Percentiles rank a stretch among this genome's conserved stretches.
Evolutionary conservation across 2,888 invertebrate species (phyloP).

Genomic region (Hirtodrosophila duncani): DNA sequence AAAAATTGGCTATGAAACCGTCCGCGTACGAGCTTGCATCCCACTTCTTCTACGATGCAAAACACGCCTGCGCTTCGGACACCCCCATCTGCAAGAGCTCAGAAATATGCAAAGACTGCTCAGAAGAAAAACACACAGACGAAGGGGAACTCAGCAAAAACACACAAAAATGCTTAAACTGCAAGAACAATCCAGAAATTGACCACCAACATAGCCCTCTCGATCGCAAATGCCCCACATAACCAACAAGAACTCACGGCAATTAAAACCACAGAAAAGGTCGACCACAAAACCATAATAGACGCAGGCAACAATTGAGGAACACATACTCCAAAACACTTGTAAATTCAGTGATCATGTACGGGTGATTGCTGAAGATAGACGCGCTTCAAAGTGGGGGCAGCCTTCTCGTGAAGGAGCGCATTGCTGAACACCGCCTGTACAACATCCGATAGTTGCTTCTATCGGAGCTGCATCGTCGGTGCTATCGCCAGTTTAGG

Average conservation of each 20-base stretch:
- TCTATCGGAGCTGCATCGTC: no score
- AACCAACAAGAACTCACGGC: slow-evolving; percentile 13
- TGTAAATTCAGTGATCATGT: no score
- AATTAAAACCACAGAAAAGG: slow-evolving; percentile 17
- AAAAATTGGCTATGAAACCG: slow-evolving; percentile 12
- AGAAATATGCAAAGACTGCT: slow-evolving; percentile 14
- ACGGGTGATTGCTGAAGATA: no score
- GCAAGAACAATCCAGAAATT: slow-evolving; percentile 10
- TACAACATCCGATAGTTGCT: no score
- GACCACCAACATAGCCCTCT: slow-evolving; percentile 1
- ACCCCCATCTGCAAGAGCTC: slow-evolving; percentile 15
- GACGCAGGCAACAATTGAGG: slow-evolving; percentile 2
- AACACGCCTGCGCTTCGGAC: slow-evolving; percentile 19
- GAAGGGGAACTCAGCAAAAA: slow-evolving; percentile 10
- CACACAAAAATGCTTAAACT: slow-evolving; percentile 8
- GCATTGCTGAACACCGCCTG: no score
- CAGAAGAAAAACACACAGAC: not conserved
- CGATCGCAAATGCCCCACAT: slow-evolving; percentile 11
- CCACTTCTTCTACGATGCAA: slow-evolving; percentile 16
- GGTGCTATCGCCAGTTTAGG: no score
- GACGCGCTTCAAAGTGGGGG: no score
- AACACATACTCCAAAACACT: slow-evolving; percentile 10
- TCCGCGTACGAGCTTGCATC: slow-evolving; percentile 10
- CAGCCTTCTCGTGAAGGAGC: no score
- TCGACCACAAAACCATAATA: slow-evolving; percentile 13